Conservation (phyloP, 2,113 vertebrate species). For the Acrocephalus arundinaceus region DNA sequence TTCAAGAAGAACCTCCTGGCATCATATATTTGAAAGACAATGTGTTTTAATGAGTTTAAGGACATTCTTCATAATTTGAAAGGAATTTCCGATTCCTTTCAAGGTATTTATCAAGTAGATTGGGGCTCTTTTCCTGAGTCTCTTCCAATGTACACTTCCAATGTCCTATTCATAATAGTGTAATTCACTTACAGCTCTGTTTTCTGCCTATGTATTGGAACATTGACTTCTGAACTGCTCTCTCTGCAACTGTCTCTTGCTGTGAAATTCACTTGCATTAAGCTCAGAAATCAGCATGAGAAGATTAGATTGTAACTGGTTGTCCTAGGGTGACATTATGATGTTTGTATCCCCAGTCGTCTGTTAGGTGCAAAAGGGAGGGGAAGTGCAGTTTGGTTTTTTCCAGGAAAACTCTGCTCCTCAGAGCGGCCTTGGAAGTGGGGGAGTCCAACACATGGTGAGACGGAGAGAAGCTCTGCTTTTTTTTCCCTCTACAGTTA, state of each 20-base stretch:
- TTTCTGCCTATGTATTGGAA: not conserved
- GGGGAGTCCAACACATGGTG: too few species aligned
- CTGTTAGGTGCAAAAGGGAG: too few species aligned
- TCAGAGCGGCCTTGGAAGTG: too few species aligned
- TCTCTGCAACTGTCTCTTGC: not conserved
- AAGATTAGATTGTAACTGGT: not conserved
- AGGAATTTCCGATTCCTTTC: not conserved
- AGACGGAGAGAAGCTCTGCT: too few species aligned
- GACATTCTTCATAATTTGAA: not conserved
- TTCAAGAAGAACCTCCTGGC: not conserved
- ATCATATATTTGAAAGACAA: not conserved
- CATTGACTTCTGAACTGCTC: not conserved
- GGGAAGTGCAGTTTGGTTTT: too few species aligned
- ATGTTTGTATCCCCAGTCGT: too few species aligned
- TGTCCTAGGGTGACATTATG: too few species aligned
- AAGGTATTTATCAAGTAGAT: not conserved
- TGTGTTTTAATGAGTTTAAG: not conserved
- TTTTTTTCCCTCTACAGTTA: too few species aligned
- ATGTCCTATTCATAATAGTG: not conserved
- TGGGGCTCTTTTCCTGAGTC: not conserved
- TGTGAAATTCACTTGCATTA: not conserved
- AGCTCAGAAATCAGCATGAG: not conserved
- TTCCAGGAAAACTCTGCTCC: too few species aligned
- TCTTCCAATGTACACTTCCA: not conserved
- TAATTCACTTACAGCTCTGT: not conserved